phyloP scores from a whole-genome alignment of 2,888 invertebrate species.

The Drosophila macrospina region DNA sequence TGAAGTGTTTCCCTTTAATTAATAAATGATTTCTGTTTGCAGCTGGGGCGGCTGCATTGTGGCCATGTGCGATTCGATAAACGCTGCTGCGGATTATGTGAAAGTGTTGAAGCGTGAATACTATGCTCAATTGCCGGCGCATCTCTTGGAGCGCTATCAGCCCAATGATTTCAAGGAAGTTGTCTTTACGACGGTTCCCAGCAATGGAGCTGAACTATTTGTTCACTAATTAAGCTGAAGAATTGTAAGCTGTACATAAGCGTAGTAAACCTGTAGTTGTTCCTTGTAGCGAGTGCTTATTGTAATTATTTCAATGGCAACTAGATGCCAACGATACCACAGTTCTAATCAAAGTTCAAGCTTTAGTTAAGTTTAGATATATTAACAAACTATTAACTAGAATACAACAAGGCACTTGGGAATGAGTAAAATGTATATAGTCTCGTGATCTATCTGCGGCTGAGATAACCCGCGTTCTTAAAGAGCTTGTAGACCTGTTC shows the following conservation, averaged over 20 bases:
- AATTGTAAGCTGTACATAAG: constrained; percentile 39
- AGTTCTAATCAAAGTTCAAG: not conserved
- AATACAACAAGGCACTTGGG: constrained; percentile 67
- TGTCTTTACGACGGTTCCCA: constrained; percentile 89
- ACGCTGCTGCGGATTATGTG: constrained; percentile 89
- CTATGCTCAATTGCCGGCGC: constrained; percentile 87
- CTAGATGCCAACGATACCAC: not conserved
- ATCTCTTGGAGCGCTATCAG: constrained; percentile 85
- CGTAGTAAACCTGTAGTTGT: constrained; percentile 36
- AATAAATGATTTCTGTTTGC: constrained; percentile 4
- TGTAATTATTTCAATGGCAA: not conserved
- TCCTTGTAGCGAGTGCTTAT: not conserved
- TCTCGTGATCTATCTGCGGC: constrained; percentile 67
- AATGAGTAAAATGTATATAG: constrained; percentile 66
- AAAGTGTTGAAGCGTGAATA: constrained; percentile 89
- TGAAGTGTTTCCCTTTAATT: not conserved
- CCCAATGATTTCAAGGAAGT: constrained; percentile 86
- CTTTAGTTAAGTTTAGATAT: constrained; percentile 23
- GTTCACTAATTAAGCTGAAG: constrained; percentile 16
- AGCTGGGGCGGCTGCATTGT: constrained; percentile 99
- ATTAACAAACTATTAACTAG: constrained; percentile 72
- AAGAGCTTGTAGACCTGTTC: constrained; percentile 91
- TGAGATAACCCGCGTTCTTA: constrained; percentile 89
- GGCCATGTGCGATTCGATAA: constrained; percentile 87
- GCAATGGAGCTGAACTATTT: constrained; percentile 83